Conservation (phyloP, 2,797 vertebrate species). For the Pelochelys cantorii region DNA sequence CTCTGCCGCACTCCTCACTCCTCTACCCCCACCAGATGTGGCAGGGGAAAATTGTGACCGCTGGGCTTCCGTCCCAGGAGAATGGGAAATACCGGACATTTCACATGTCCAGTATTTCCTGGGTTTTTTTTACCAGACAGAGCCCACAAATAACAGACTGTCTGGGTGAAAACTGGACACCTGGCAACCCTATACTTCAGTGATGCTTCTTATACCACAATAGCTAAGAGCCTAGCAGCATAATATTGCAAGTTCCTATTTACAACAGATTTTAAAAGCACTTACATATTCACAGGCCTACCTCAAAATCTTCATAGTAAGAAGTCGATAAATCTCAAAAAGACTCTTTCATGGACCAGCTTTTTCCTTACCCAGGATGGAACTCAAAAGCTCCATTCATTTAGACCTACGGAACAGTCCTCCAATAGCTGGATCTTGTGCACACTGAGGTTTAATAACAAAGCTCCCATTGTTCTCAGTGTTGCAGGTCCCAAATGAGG, state of each 20-base stretch:
- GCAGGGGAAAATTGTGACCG: too few relatives aligned
- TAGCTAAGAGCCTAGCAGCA: not conserved
- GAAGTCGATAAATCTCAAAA: not conserved
- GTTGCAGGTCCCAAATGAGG: not conserved
- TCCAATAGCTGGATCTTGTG: not conserved
- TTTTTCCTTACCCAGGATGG: not conserved
- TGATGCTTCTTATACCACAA: slow-evolving; percentile 56
- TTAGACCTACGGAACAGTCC: not conserved
- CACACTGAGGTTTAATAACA: not conserved
- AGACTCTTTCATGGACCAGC: not conserved
- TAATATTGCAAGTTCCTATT: not conserved
- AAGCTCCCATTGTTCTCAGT: not conserved
- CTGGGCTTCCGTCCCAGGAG: too few relatives aligned
- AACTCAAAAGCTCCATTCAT: rapidly evolving
- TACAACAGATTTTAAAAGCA: not conserved
- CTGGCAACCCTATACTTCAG: not conserved
- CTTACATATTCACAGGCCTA: not conserved
- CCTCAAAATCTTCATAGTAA: not conserved
- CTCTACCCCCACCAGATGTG: too few relatives aligned
- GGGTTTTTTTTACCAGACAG: too few relatives aligned
- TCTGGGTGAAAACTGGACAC: too few relatives aligned
- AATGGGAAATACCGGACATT: too few relatives aligned
- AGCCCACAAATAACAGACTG: too few relatives aligned
- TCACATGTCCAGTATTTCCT: too few relatives aligned
- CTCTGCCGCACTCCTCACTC: too few relatives aligned